Evolutionary conservation across 1,140 invertebrate genomes (phyloP), one percentile per base, ranked within the genome.

Genomic region (Antheraea mylitta): DNA sequence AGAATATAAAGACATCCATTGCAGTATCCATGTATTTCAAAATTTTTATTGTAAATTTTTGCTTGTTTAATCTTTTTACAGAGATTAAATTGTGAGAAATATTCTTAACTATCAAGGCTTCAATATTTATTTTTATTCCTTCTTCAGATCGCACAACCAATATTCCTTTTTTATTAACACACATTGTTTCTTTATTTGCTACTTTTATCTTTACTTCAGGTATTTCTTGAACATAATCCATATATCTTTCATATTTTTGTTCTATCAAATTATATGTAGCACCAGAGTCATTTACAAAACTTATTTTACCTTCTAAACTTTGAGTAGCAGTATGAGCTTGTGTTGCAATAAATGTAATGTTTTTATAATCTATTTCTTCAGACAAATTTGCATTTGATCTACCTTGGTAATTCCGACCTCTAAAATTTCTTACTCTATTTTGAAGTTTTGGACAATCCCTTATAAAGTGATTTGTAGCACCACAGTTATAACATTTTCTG

Each of bases 241-340:
- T 38, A 18, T 36, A 38, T 8, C n/a, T 38, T 38, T 16, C 0
- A 37, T 38, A 38, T 38, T 37, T 64, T 37, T 64, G 7, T 64
- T 64, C 9, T 37, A 64, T 37, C 37, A 64, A 38, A 38, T 64
- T 10, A 37, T 64, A 30, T 16, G 62, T 64, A 36, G 30, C 62
- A 13, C 62, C 62, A 8, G 62, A 64, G 38, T 64, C 62, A 16
- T 38, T 38, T 38, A 64, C n/a, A 64, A 64, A 64, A 13, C n/a
- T 11, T 16, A 64, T 64, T 10, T 64, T 62, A 30, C 19, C 19
- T 10, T 62, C 2, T 22, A 19, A n/a, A 36, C 30, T 10, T 11
- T 62, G 22, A 30, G 22, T 30, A 30, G 22, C 22, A 2, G 22
- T 30, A 62, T 18, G 18, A 62, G 19, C 18, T 16, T 36, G 18